Conservation (phyloP, 2,113 vertebrate species). For the Patagioenas fasciata region DNA sequence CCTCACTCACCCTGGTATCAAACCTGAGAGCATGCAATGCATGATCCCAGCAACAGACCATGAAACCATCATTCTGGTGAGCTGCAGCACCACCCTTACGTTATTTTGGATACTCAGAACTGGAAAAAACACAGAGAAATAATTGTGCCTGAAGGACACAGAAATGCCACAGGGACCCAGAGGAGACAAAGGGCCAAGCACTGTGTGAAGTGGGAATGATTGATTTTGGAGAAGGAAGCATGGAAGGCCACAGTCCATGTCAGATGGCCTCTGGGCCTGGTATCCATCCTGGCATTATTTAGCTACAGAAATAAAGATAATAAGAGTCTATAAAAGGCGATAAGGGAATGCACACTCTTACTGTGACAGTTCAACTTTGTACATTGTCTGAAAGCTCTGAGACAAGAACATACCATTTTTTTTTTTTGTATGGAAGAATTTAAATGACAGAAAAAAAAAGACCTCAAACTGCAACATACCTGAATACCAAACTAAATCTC, state of each 20-base stretch:
- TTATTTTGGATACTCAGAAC: background rate
- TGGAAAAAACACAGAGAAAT: background rate
- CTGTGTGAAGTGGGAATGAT: background rate
- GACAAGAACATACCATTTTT: background rate
- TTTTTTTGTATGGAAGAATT: background rate
- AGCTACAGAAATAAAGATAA: background rate
- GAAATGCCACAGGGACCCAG: background rate
- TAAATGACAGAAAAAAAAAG: background rate
- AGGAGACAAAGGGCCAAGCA: background rate
- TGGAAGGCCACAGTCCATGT: background rate
- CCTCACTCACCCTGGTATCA: background rate
- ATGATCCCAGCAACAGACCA: background rate
- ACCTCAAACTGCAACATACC: background rate
- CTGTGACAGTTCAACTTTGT: background rate
- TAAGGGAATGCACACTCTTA: background rate
- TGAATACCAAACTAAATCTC: background rate
- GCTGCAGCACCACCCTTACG: fast-evolving
- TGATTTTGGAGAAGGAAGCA: background rate
- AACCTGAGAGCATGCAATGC: background rate
- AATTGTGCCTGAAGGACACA: background rate
- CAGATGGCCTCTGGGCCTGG: background rate
- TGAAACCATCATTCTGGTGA: background rate
- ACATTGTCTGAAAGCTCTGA: background rate
- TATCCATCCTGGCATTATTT: background rate
- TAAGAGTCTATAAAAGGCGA: background rate